Percentiles rank a stretch among this genome's conserved stretches.
Evolutionary conservation across 2,113 vertebrate genomes (phyloP).

Genomic region (pig (Sus scrofa)): DNA sequence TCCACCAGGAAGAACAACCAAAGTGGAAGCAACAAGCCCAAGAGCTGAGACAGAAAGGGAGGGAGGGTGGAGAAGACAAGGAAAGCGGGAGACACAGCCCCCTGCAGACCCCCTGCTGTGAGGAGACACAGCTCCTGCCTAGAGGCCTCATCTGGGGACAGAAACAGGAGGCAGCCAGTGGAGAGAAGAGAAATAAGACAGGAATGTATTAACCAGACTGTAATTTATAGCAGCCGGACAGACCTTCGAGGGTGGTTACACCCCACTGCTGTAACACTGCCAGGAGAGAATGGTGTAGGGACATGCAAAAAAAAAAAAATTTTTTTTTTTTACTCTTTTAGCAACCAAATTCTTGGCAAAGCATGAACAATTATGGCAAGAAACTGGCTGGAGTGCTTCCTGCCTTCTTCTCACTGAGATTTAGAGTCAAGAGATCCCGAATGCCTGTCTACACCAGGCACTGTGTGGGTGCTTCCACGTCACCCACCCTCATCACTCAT

Average conservation of each 20-base stretch:
- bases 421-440: neutral
- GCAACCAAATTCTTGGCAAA: conserved; percentile 17
- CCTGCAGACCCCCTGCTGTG: neutral
- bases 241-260: neutral
- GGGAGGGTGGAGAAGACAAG: neutral
- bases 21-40: neutral
- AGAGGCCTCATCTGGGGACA: neutral
- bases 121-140: neutral
- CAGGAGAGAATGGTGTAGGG: neutral
- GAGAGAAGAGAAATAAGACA: neutral
- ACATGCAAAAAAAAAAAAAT: neutral
- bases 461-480: fast-evolving
- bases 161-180: neutral
- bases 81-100: neutral
- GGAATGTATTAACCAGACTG: neutral
- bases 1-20: neutral
- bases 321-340: neutral
- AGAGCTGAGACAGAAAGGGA: neutral
- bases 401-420: neutral
- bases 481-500: neutral
- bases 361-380: neutral
- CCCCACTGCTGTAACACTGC: neutral
- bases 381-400: neutral
- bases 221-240: neutral
- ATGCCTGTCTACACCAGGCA: fast-evolving